These are phyloP conservation scores for Tautogolabrus adspersus DNA, from an alignment of 2,113 vertebrate genomes.

Conservation along the genomic window DNA sequence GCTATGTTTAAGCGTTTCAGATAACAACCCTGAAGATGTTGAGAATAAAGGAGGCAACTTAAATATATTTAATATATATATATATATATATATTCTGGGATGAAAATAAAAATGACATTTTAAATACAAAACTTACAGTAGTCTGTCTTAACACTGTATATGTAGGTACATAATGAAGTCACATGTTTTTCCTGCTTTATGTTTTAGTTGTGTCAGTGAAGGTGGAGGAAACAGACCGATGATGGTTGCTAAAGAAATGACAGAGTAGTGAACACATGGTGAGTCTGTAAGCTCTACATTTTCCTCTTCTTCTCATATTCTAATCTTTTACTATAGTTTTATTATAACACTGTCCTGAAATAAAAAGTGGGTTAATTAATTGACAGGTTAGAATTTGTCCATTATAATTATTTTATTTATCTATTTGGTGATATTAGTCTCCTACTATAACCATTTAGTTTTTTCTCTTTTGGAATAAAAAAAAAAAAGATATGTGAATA, in stretches of 20 bases:
- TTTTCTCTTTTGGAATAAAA: too few relatives aligned
- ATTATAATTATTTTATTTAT: too few relatives aligned
- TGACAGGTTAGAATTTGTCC: too few relatives aligned
- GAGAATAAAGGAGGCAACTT: background rate
- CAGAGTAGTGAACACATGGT: constrained; percentile 86
- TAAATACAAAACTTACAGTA: too few relatives aligned
- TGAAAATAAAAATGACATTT: too few relatives aligned
- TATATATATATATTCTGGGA: background rate
- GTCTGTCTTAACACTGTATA: background rate
- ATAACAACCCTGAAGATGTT: background rate
- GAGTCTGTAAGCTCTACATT: constrained; percentile 37
- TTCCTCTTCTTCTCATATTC: background rate
- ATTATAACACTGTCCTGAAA: too few relatives aligned
- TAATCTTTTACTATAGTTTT: background rate
- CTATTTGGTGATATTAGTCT: too few relatives aligned
- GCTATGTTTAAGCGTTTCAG: background rate
- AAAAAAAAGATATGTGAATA: background rate
- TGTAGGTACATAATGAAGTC: constrained; percentile 12
- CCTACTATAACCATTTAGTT: too few relatives aligned
- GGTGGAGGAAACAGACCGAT: constrained; percentile 78
- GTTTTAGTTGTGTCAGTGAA: constrained; percentile 24
- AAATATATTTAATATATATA: background rate
- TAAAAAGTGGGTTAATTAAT: too few relatives aligned
- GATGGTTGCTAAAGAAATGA: constrained; percentile 67
- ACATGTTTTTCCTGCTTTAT: background rate